phyloP scores from a whole-genome alignment of 1,140 invertebrate species.

The Drosophila dunni region DNA sequence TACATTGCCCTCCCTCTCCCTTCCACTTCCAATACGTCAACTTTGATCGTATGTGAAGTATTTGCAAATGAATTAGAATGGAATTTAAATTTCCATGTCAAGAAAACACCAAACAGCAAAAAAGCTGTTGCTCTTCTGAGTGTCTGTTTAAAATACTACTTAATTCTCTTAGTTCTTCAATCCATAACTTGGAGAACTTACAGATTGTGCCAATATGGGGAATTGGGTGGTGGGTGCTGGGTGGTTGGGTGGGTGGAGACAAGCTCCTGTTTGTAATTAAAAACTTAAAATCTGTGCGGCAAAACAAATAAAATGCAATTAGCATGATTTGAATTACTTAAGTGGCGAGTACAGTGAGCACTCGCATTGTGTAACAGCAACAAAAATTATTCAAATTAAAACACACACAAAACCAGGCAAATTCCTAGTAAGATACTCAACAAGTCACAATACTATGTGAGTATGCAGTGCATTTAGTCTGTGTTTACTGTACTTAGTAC shows the following conservation, averaged over 20 bases:
- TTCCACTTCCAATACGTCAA: too few species aligned
- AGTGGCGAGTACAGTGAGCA: slow-evolving; percentile 62
- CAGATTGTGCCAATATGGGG: slow-evolving; percentile 13
- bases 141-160: too few species aligned
- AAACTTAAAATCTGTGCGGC: slow-evolving; percentile 70
- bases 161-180: neutral
- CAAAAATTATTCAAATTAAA: neutral
- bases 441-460: neutral
- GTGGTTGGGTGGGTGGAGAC: too few species aligned
- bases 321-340: slow-evolving; percentile 81
- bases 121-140: too few species aligned
- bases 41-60: too few species aligned
- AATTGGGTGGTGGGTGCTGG: too few species aligned
- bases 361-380: slow-evolving; percentile 12
- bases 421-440: neutral
- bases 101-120: too few species aligned
- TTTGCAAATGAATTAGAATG: too few species aligned
- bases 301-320: slow-evolving; percentile 81
- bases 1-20: too few species aligned
- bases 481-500: slow-evolving; percentile 25
- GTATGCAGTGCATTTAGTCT: slow-evolving; percentile 5
- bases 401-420: neutral
- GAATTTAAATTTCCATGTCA: too few species aligned
- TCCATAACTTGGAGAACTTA: slow-evolving; percentile 7
- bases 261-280: slow-evolving; percentile 58